Conservation (phyloP, 2,113 vertebrate genomes). For the Lipotes vexillifer region DNA sequence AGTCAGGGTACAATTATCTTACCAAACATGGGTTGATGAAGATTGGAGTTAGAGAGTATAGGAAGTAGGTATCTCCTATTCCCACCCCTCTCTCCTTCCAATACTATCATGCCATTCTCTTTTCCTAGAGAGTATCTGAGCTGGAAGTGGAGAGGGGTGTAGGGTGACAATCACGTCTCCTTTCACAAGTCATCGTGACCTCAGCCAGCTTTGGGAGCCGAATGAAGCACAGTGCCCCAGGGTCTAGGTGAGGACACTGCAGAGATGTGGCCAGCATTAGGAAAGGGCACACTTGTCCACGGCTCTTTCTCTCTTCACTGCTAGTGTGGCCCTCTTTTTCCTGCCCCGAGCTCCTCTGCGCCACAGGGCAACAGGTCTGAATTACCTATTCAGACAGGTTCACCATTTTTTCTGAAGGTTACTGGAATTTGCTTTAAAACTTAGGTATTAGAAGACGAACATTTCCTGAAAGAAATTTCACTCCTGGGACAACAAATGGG, state of each 20-base stretch:
- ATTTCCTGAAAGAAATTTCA: background rate
- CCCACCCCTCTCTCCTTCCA: background rate
- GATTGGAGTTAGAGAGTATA: background rate
- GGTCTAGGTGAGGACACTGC: background rate
- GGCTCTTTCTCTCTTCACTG: background rate
- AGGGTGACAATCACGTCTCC: background rate
- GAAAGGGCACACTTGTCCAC: fast-evolving
- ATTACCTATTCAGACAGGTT: background rate
- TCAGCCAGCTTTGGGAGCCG: background rate
- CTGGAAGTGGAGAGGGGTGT: background rate
- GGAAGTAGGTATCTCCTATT: background rate
- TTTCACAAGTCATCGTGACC: background rate
- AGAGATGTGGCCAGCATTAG: background rate
- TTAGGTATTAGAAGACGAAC: background rate
- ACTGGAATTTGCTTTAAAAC: background rate
- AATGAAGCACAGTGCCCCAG: background rate
- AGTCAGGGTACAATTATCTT: background rate
- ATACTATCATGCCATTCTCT: background rate
- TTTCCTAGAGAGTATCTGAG: background rate
- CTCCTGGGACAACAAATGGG: background rate
- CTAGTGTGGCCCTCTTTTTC: background rate
- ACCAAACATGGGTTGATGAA: no score
- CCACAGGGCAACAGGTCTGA: background rate
- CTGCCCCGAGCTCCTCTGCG: background rate
- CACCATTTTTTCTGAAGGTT: background rate